These are phyloP conservation scores for Cervus canadensis DNA, from an alignment of 2,113 vertebrate genomes.

Conservation along the genomic window DNA sequence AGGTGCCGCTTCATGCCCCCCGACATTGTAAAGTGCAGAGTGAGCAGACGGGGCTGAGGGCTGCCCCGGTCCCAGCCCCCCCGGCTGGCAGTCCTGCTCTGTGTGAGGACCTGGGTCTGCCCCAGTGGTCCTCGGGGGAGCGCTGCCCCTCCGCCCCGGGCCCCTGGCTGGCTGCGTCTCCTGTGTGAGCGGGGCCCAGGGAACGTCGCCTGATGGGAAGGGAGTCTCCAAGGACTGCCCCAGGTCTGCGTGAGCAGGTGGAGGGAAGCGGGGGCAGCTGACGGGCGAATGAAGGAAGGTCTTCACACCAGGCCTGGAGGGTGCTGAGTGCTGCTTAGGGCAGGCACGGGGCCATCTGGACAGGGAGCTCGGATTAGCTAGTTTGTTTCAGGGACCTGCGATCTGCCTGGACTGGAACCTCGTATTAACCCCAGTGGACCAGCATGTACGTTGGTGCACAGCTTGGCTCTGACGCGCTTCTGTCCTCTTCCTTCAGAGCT, in stretches of 20 bases:
- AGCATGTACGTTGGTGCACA: accelerated
- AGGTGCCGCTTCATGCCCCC: too few relatives aligned
- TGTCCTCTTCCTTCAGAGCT: conserved; percentile 82
- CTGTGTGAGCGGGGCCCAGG: background rate
- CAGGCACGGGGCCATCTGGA: accelerated
- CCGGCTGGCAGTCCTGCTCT: accelerated
- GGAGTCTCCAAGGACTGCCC: background rate
- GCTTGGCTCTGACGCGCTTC: background rate
- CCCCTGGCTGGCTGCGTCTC: background rate
- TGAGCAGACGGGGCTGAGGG: background rate
- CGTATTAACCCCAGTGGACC: accelerated
- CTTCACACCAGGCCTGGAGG: background rate
- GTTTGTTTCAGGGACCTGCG: accelerated
- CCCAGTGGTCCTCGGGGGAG: background rate
- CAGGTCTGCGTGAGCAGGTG: background rate
- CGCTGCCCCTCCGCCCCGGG: accelerated
- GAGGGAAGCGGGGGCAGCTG: background rate
- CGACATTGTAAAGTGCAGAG: background rate
- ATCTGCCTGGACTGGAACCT: background rate
- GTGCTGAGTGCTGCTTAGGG: accelerated
- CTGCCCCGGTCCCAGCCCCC: accelerated
- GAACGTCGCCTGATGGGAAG: background rate
- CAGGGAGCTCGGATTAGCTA: background rate
- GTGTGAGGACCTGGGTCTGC: accelerated
- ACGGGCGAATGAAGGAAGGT: background rate